Evolutionary conservation across 2,888 invertebrate genomes (phyloP).

Genomic region (Andrena trimmerana): DNA sequence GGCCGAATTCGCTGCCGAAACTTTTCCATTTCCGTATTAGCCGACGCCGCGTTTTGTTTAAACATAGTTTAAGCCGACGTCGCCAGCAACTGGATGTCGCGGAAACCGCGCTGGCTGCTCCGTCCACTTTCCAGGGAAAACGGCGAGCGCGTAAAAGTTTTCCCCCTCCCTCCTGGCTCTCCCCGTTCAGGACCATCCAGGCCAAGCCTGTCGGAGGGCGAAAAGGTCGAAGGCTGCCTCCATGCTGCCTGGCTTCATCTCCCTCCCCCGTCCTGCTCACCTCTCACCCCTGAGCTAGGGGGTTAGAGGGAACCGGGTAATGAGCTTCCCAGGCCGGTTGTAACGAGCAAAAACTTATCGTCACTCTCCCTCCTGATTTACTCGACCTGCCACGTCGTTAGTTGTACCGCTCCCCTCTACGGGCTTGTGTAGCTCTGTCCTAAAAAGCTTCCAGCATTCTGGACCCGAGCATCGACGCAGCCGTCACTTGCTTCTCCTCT

Average conservation of each 20-base stretch:
- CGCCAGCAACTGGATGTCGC: constrained; percentile 32
- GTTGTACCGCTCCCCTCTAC: constrained; percentile 66
- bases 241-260: constrained; percentile 25
- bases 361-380: constrained; percentile 82
- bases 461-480: constrained; percentile 58
- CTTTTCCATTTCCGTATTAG: constrained; percentile 51
- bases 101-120: constrained; percentile 35
- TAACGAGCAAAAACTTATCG: constrained; percentile 84
- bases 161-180: constrained; percentile 17
- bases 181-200: constrained; percentile 2
- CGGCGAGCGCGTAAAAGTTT: constrained; percentile 63
- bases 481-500: constrained; percentile 36
- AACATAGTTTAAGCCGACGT: constrained; percentile 51
- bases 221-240: constrained; percentile 67
- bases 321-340: constrained; percentile 82
- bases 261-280: constrained; percentile 20
- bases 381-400: constrained; percentile 81
- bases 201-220: constrained; percentile 57
- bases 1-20: constrained; percentile 23
- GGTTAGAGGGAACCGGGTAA: constrained; percentile 74
- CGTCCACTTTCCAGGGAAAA: constrained; percentile 54
- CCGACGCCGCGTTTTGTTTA: constrained; percentile 48
- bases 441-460: constrained; percentile 61
- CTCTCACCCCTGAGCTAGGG: constrained; percentile 40
- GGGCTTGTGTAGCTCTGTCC: constrained; percentile 25